phyloP scores from a whole-genome alignment of 1,140 invertebrate species.

The Sarcophaga peregrina region DNA sequence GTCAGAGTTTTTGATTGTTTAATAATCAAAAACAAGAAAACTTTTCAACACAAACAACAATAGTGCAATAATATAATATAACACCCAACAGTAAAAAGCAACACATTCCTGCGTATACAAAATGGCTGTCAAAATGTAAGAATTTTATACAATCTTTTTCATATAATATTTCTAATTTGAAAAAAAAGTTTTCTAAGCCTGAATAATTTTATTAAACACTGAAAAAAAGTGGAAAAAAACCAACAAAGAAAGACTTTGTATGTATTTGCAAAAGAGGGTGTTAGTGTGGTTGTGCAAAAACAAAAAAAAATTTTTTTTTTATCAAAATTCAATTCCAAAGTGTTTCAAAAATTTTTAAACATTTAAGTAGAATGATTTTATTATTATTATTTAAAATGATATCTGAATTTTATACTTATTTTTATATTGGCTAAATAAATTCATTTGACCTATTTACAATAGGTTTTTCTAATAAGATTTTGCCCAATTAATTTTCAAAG shows the following conservation, averaged over 20 bases:
- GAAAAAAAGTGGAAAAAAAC: not conserved
- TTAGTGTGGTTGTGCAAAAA: not conserved
- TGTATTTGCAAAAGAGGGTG: slow-evolving; percentile 19
- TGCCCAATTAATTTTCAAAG: too few relatives aligned
- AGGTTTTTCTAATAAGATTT: too few relatives aligned
- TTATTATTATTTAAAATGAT: too few relatives aligned
- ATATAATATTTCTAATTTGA: slow-evolving; percentile 27
- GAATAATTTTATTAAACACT: slow-evolving; percentile 20
- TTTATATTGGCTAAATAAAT: too few relatives aligned
- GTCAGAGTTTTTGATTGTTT: slow-evolving; percentile 40
- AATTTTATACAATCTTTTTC: slow-evolving; percentile 32
- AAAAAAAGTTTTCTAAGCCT: slow-evolving; percentile 38
- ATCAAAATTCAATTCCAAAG: not conserved
- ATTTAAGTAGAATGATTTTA: too few relatives aligned
- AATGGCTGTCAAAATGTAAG: slow-evolving; percentile 50
- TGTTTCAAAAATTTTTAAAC: not conserved
- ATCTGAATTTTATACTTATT: too few relatives aligned
- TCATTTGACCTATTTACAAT: too few relatives aligned
- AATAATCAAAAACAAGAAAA: slow-evolving; percentile 18
- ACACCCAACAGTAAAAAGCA: not conserved
- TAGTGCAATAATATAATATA: slow-evolving; percentile 41
- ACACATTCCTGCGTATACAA: slow-evolving; percentile 47
- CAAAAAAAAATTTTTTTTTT: not conserved
- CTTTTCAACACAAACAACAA: not conserved
- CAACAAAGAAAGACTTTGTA: slow-evolving; percentile 33